phyloP scores from a whole-genome alignment of 1,140 invertebrate genomes.

The Drosophila burlai region DNA sequence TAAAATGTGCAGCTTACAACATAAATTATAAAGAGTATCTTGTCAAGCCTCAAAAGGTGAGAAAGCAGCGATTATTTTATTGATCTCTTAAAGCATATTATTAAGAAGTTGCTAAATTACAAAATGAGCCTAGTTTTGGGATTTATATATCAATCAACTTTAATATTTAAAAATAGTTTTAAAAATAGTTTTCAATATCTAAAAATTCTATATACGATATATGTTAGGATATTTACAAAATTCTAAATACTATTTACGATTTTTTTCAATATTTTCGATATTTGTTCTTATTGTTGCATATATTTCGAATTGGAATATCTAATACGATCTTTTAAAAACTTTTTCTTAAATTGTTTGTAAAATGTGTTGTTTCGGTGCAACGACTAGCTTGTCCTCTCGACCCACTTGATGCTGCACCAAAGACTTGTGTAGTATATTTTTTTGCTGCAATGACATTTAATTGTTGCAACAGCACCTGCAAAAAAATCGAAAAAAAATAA shows the following conservation, averaged over 20 bases:
- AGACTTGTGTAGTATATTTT: neutral
- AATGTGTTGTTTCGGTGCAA: neutral
- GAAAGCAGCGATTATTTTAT: neutral
- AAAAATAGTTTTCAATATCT: too few species aligned
- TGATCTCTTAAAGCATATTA: too few species aligned
- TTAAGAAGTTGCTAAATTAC: neutral
- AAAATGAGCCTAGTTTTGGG: neutral
- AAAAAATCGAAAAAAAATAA: slow-evolving; percentile 1
- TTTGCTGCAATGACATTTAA: slow-evolving; percentile 45
- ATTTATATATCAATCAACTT: neutral
- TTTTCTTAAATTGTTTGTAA: too few species aligned
- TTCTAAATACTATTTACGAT: too few species aligned
- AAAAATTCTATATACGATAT: too few species aligned
- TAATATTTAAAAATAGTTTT: too few species aligned
- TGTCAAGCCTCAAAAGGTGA: neutral
- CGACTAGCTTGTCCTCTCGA: neutral
- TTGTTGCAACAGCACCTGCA: slow-evolving; percentile 28
- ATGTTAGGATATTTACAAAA: too few species aligned
- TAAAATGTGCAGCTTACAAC: neutral
- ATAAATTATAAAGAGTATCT: neutral
- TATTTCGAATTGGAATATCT: neutral
- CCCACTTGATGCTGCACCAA: neutral
- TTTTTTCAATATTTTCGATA: too few species aligned
- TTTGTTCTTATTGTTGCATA: neutral
- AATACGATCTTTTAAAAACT: neutral